Conservation (phyloP, 1,140 invertebrate genomes). For the Augochlora pura region DNA sequence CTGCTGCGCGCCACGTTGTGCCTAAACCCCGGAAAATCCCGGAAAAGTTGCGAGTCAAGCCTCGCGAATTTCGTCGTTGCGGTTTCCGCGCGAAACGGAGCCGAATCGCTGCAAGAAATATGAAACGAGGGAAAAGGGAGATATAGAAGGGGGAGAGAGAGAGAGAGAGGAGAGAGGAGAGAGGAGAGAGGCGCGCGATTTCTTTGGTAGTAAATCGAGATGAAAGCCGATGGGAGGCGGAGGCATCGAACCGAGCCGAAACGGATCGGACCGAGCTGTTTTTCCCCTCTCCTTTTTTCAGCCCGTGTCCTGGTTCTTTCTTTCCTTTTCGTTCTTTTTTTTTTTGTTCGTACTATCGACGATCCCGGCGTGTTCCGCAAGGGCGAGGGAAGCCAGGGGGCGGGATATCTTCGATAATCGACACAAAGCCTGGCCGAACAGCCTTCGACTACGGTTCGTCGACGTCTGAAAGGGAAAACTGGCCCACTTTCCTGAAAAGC, state of each 20-base stretch:
- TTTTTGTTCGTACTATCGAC: not conserved
- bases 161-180: not conserved
- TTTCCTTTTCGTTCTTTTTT: slow-evolving; percentile 1
- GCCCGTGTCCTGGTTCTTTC: not conserved
- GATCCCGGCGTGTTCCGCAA: not conserved
- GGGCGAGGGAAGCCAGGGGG: not conserved
- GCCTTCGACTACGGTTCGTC: slow-evolving; percentile 36
- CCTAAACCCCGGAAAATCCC: too few species aligned
- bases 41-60: not conserved
- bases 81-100: not conserved
- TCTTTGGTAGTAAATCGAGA: slow-evolving; percentile 56
- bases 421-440: slow-evolving; percentile 41
- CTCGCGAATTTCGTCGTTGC: not conserved
- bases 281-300: not conserved
- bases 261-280: not conserved
- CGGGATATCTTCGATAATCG: slow-evolving; percentile 58
- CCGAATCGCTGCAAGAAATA: not conserved
- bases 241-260: slow-evolving; percentile 23
- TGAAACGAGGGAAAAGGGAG: slow-evolving; percentile 5
- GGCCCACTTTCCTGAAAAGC: slow-evolving; percentile 27
- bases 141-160: not conserved
- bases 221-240: slow-evolving; percentile 28
- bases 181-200: slow-evolving; percentile 24
- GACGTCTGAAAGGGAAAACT: slow-evolving; percentile 55
- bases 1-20: too few species aligned